Conservation (phyloP, 1,140 invertebrate genomes). For the Euborellia annulipes region DNA sequence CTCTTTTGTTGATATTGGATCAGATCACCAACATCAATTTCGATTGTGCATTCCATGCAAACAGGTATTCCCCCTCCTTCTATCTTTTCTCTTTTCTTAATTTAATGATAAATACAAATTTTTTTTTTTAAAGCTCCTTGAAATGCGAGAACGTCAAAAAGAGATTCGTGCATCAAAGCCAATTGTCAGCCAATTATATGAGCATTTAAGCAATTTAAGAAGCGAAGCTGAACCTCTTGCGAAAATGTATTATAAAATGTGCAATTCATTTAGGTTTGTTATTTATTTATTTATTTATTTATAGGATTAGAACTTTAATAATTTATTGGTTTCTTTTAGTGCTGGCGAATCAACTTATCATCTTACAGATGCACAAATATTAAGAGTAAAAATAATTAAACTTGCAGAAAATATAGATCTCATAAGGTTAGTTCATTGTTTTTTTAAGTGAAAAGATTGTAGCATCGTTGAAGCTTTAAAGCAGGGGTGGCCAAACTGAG, state of each 20-base stretch:
- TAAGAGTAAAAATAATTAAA: constrained; percentile 66
- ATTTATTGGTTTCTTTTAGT: constrained; percentile 30
- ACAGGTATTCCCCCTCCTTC: constrained; percentile 11
- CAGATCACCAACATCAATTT: constrained; percentile 43
- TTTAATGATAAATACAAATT: neutral
- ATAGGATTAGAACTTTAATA: constrained; percentile 8
- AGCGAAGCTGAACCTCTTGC: constrained; percentile 58
- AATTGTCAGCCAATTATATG: constrained; percentile 65
- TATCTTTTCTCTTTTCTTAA: neutral
- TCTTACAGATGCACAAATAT: constrained; percentile 61
- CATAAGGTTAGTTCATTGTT: constrained; percentile 30
- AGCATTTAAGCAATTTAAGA: constrained; percentile 56
- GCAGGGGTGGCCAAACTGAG: too few species aligned
- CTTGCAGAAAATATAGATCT: constrained; percentile 75
- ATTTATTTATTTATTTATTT: constrained; percentile 11
- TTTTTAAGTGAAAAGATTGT: too few species aligned
- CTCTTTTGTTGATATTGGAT: constrained; percentile 30
- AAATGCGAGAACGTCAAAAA: constrained; percentile 60
- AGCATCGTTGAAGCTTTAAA: neutral
- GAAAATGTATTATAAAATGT: constrained; percentile 75
- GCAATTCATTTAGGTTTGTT: constrained; percentile 42
- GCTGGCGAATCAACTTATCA: constrained; percentile 77
- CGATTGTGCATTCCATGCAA: constrained; percentile 73
- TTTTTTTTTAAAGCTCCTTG: constrained; percentile 43
- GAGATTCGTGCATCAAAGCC: constrained; percentile 65